A percentile compares a stretch with the other conserved stretches of the same genome.
Conservation (phyloP, 2,113 vertebrate species). For the Oxyura jamaicensis region DNA sequence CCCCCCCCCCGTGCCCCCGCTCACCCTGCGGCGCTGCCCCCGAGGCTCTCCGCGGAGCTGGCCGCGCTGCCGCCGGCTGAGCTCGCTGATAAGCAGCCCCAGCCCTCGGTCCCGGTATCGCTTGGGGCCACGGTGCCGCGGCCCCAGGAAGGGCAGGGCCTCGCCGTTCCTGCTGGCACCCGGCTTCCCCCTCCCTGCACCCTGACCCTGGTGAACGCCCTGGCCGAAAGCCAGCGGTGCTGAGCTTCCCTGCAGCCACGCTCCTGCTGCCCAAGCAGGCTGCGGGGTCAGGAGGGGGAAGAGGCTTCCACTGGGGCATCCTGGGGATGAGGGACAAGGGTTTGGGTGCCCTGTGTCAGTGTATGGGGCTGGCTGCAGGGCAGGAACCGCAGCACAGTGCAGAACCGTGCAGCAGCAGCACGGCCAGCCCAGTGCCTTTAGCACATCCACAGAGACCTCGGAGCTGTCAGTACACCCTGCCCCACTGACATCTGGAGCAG, state of each 20-base stretch:
- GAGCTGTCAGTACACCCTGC: fast-evolving
- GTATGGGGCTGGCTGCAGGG: not conserved
- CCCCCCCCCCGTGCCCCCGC: too few relatives aligned
- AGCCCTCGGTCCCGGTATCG: not conserved
- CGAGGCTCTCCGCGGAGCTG: not conserved
- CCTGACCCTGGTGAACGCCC: not conserved
- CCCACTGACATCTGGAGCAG: too few relatives aligned
- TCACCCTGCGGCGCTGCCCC: not conserved
- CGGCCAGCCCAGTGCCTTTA: not conserved
- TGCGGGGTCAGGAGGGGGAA: not conserved
- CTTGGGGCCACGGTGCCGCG: not conserved
- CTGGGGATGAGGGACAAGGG: not conserved
- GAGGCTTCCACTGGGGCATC: not conserved
- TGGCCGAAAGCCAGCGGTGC: too few relatives aligned
- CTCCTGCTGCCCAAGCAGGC: not conserved
- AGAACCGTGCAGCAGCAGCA: not conserved
- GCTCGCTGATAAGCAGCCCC: not conserved
- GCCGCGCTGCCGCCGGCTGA: not conserved
- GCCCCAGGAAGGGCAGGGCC: not conserved
- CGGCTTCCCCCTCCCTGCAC: not conserved
- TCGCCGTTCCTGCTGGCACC: not conserved
- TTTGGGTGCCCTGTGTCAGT: not conserved
- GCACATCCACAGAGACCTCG: fast-evolving
- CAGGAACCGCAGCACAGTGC: not conserved
- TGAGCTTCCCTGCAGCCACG: too few relatives aligned